Evolutionary conservation across 2,888 invertebrate species (phyloP).

Genomic region (Globia sparganii): DNA sequence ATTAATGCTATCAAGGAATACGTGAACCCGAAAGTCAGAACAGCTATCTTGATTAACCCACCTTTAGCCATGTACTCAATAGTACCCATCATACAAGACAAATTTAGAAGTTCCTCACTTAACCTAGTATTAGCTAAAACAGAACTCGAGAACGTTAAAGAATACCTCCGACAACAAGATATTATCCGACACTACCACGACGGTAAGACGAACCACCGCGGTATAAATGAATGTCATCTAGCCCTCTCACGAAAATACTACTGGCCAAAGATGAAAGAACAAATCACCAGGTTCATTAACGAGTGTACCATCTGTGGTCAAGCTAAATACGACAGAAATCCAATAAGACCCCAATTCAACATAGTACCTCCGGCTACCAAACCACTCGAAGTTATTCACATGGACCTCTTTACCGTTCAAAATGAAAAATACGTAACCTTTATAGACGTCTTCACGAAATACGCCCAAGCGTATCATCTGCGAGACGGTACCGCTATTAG

Average conservation of each 20-base stretch:
- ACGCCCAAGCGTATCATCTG: neutral
- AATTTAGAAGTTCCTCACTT: neutral
- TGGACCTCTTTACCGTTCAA: too few relatives aligned
- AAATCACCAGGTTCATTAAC: neutral
- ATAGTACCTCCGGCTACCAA: too few relatives aligned
- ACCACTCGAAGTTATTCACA: too few relatives aligned
- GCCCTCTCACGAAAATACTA: neutral
- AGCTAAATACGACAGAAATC: neutral
- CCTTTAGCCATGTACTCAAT: neutral
- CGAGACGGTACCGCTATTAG: neutral
- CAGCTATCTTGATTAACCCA: neutral
- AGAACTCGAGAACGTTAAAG: neutral
- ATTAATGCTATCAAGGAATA: conserved; percentile 3
- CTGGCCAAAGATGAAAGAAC: neutral
- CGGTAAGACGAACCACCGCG: conserved; percentile 1
- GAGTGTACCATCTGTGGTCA: neutral
- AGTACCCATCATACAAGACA: neutral
- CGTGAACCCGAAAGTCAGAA: neutral
- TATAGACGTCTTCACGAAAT: neutral
- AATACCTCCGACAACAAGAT: neutral
- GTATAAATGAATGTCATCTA: neutral
- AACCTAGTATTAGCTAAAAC: neutral
- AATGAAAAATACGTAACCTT: neutral
- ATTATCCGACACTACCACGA: conserved; percentile 1
- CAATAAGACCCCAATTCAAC: neutral